phyloP scores from a whole-genome alignment of 2,797 vertebrate genomes.

The Macropus fuliginosus region DNA sequence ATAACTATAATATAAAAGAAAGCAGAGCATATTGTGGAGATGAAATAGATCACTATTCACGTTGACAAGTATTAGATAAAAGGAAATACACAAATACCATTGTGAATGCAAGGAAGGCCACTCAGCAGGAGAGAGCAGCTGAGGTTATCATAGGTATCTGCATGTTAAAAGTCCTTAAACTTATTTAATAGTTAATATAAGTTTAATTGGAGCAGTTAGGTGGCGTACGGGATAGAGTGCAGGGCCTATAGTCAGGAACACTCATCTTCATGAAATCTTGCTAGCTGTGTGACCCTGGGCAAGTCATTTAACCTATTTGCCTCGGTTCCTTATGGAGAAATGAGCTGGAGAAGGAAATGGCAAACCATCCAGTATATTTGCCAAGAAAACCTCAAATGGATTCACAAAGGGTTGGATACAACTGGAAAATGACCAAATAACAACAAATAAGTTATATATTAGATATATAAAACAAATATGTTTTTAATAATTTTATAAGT shows the following conservation, averaged over 20 bases:
- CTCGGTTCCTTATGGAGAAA: neutral
- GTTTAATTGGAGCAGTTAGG: neutral
- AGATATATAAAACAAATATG: too few relatives aligned
- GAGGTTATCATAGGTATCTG: neutral
- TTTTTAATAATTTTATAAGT: too few relatives aligned
- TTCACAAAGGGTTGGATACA: neutral
- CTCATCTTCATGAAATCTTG: neutral
- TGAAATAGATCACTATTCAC: neutral
- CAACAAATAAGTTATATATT: neutral
- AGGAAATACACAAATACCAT: neutral
- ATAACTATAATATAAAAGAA: neutral
- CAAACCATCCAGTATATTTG: neutral
- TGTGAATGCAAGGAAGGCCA: neutral
- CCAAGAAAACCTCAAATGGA: neutral
- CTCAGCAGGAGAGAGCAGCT: neutral
- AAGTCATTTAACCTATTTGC: neutral
- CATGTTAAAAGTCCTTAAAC: neutral
- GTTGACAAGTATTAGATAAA: neutral
- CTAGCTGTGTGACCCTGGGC: neutral
- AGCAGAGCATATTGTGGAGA: neutral
- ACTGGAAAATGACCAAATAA: neutral
- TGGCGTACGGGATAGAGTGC: neutral
- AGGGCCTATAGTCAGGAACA: neutral
- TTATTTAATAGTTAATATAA: neutral
- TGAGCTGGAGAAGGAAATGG: neutral